Evolutionary conservation across 2,888 invertebrate species (phyloP), one percentile per base, ranked within the genome.

Genomic region (Sturmia bella): DNA sequence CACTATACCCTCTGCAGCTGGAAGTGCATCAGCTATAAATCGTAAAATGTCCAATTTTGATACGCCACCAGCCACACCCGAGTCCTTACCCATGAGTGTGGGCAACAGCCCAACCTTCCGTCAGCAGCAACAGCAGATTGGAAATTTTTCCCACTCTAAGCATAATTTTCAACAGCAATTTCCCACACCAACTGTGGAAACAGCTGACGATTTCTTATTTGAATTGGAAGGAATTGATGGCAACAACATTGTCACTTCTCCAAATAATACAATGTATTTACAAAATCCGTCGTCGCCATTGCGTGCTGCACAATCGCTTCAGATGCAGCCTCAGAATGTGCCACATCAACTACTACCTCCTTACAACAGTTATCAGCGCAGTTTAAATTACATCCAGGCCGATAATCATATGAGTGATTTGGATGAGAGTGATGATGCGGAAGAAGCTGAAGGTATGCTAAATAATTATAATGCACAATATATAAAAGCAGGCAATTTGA

Each of bases 401-500:
- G 82, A 80, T 41, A 75, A 82, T 56, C 80, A 84, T 41, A 90
- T 91, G 87, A 93, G 93, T n/a, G 94, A 94, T 87, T 92, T 93
- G 84, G 95, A 95, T 77, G 94, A 94, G 84, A 94, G 94, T 84
- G 95, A 95, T 89, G 94, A 93, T 64, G 96, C 94, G 63, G 96
- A 96, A 89, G 94, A 96, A 94, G 94, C 94, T 56, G 96, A 96
- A 90, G 94, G 96, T 95, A 90, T 91, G 91, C 90, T 66, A 9
- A 54, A 54, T 5, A 32, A 27, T 13, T 32, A 17, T 32, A 11
- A 13, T 15, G 0, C n/a, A 15, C n/a, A n/a, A n/a, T n/a, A n/a
- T n/a, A n/a, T n/a, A n/a, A n/a, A n/a, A n/a, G n/a, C n/a, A n/a
- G n/a, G n/a, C n/a, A n/a, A n/a, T n/a, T n/a, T n/a, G n/a, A n/a